These are phyloP conservation scores for Drosophila albomicans DNA, from an alignment of 1,140 invertebrate genomes.

Conservation along the genomic window DNA sequence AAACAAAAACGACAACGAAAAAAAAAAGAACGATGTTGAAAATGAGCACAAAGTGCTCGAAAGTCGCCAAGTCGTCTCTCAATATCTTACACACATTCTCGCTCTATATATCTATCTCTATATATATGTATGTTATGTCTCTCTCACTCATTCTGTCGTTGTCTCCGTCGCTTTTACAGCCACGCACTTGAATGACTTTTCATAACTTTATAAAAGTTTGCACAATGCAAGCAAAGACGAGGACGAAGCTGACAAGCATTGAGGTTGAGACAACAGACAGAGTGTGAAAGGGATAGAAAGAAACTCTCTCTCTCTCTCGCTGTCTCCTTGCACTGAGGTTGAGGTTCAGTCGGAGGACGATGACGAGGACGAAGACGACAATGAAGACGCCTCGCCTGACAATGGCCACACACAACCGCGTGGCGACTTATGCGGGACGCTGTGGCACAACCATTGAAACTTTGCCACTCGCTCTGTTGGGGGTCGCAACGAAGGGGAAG, in stretches of 20 bases:
- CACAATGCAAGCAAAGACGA: conserved; percentile 53
- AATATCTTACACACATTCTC: conserved; percentile 28
- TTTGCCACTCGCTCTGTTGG: conserved; percentile 10
- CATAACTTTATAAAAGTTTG: conserved; percentile 80
- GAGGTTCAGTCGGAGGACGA: conserved; percentile 18
- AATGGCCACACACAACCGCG: conserved; percentile 74
- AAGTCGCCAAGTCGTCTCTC: conserved; percentile 66
- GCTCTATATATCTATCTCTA: conserved; percentile 1
- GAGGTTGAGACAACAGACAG: conserved; percentile 17
- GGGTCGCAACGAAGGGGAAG: neutral
- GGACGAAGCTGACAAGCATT: conserved; percentile 13
- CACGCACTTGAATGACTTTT: conserved; percentile 79
- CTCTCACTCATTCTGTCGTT: neutral
- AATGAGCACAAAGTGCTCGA: conserved; percentile 78
- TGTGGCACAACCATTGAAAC: conserved; percentile 17
- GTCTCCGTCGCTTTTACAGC: conserved; percentile 32
- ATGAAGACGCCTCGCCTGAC: conserved; percentile 63
- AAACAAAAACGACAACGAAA: conserved; percentile 7
- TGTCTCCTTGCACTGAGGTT: conserved; percentile 6
- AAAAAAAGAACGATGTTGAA: conserved; percentile 37
- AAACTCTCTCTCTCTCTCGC: neutral
- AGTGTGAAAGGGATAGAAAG: neutral
- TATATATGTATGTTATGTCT: neutral
- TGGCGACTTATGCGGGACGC: conserved; percentile 32
- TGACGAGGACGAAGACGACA: conserved; percentile 40